Percentiles rank a stretch among this genome's conserved stretches.
These are phyloP conservation scores for Apogon hyalosoma DNA, from an alignment of 2,797 vertebrate species.

Conservation along the genomic window DNA sequence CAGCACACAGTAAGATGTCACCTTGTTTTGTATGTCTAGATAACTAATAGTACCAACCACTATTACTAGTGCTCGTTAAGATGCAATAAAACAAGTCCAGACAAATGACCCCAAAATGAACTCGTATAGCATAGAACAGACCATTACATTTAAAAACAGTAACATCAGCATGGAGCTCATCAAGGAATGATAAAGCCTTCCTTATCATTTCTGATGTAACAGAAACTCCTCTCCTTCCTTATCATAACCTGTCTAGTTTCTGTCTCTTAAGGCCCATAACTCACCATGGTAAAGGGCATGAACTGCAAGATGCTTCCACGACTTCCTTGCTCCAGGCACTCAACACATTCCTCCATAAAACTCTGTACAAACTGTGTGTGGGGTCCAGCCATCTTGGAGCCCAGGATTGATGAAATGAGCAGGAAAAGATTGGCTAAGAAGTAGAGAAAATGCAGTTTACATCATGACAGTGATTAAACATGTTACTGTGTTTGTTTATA, in stretches of 20 bases:
- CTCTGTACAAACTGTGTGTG: constrained; percentile 99
- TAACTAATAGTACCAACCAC: no score
- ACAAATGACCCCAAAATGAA: no score
- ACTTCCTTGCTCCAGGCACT: constrained; percentile 94
- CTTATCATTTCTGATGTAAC: constrained; percentile 30
- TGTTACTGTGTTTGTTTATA: no score
- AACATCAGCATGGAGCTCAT: not conserved
- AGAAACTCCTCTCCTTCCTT: not conserved
- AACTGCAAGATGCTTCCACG: constrained; percentile 96
- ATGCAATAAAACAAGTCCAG: no score
- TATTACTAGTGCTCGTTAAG: no score
- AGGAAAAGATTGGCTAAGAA: constrained; percentile 94
- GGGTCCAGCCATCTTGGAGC: constrained; percentile 91
- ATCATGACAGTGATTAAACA: no score
- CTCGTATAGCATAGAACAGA: no score
- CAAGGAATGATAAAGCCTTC: not conserved
- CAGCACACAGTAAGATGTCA: no score
- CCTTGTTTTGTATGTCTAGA: no score
- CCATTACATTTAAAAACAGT: not conserved
- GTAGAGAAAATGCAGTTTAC: constrained; percentile 3
- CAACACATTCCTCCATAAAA: constrained; percentile 97
- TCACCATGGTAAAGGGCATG: constrained; percentile 98
- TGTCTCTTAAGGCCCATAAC: constrained; percentile 47
- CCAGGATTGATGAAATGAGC: constrained; percentile 93
- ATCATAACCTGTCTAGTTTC: not conserved